Evolutionary conservation across 1,140 invertebrate species (phyloP), one percentile per base, ranked within the genome.

Genomic region (Scaptomyza graminum): DNA sequence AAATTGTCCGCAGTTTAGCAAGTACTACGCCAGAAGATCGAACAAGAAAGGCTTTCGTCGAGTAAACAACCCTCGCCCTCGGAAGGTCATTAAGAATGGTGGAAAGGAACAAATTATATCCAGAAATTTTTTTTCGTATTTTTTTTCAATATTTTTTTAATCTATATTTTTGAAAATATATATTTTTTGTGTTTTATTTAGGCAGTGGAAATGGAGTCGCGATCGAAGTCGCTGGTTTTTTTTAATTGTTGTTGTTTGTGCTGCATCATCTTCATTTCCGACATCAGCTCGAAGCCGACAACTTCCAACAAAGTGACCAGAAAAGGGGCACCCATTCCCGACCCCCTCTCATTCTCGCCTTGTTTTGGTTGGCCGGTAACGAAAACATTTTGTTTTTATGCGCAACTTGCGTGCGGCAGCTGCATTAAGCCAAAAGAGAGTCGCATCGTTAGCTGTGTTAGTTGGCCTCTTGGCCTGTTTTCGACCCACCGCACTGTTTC

Each of bases 241-340:
- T 87, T 85, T 78, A 81, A 82, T 78, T 81, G 7, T 37, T 39
- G 2, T 39, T 39, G 11, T 85, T 85, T 87, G 82, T 87, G 82
- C 82, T 85, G 82, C 82, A 85, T 85, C 82, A 85, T 85, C 82
- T 85, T 85, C 82, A 85, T 85, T 85, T 85, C 82, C 82, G 82
- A 82, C 75, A 61, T 72, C 69, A 74, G 79, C 59, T 76, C 46
- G 72, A 67, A 63, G 75, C 57, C 76, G 61, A 65, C 67, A 78
- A 81, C 76, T 81, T 76, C 77, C 76, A 72, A 79, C 49, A 7
- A 7, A 16, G 54, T 50, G 31, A 44, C 54, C 62, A 59, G 47
- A 52, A 37, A 49, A 64, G 15, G 6, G 18, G n/a, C n/a, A 34
- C 55, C 46, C 12, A n/a, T n/a, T n/a, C n/a, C 5, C 1, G 5